Base-by-base conservation (phyloP, 2,113 vertebrate species). In the Caranx melampygus region DNA sequence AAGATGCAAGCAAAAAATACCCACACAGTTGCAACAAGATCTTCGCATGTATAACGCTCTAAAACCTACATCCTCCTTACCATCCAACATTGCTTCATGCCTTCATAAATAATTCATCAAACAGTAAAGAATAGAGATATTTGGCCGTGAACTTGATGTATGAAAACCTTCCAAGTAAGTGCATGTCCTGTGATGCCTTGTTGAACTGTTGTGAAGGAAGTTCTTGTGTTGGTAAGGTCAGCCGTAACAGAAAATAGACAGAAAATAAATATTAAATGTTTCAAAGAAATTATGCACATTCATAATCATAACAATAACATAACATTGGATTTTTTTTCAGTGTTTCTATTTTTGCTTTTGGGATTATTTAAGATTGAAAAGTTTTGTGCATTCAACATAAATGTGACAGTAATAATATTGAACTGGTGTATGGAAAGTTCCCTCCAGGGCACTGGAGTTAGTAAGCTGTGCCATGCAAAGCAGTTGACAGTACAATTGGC, bases 71-170 rank as follows among this genome's bases (percentile, higher is more conserved):
- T 66, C 58, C 13, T 11, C 64, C 60, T 70, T 60, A 52, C 33
- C 61, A 45, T 10, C 4, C 21, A 40, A 35, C 45, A 21, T 69
- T 52, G 21, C 51, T 73, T 73, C 31, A 6, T 65, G 72, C 40
- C 78, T 57, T 75, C 1, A 1, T 67, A 68, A 83, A 81, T 76
- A 40, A 79, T 58, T 81, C 14, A 75, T 58, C 66, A 58, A 66
- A 74, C 57, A 51, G 72, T 62, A 51, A 64, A 45, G 16, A 31
- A 45, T 67, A 31, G 26, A 33, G 14, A 58, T 31, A 18, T 26
- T 57, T 18, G n/a, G 65, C 55, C 0, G 3, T 52, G 47, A 66
- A 52, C 16, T 51, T 8, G 0, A 1, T 34, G 15, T 1, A 16
- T 5, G 51, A 35, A 20, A 40, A 66, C 47, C 26, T 60, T 58